These are phyloP conservation scores for Corvus hawaiiensis DNA, from an alignment of 2,113 vertebrate genomes.

Conservation along the genomic window DNA sequence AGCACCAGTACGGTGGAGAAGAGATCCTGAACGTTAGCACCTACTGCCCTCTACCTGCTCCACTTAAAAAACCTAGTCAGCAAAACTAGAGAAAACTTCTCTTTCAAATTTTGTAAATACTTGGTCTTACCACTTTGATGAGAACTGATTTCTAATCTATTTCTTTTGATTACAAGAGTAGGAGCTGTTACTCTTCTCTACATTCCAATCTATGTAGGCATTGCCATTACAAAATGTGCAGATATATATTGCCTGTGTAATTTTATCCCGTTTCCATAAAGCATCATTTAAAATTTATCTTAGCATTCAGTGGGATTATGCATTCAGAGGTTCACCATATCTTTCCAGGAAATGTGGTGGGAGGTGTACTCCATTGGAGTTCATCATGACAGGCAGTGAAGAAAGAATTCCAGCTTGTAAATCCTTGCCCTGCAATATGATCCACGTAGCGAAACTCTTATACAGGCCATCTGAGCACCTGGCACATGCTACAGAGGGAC, in stretches of 20 bases:
- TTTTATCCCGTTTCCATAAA: neutral
- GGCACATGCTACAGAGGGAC: neutral
- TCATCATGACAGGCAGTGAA: neutral
- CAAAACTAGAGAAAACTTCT: neutral
- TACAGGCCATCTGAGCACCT: neutral
- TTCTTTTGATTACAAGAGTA: neutral
- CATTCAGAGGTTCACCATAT: neutral
- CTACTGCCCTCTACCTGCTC: slow-evolving; percentile 46
- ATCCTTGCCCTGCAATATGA: neutral
- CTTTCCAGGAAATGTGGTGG: neutral
- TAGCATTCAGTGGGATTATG: neutral
- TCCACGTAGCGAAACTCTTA: neutral
- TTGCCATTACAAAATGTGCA: neutral
- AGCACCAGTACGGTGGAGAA: neutral
- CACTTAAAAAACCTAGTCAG: neutral
- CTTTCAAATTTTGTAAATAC: neutral
- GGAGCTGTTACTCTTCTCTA: neutral
- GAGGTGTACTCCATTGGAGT: neutral
- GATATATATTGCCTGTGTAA: neutral
- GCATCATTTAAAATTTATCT: neutral
- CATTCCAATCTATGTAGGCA: neutral
- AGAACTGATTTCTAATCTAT: neutral
- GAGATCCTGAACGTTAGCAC: neutral
- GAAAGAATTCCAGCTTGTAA: neutral
- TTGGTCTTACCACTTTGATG: neutral